These are phyloP conservation scores for Trissolcus basalis DNA, from an alignment of 1,140 invertebrate genomes.

Conservation along the genomic window DNA sequence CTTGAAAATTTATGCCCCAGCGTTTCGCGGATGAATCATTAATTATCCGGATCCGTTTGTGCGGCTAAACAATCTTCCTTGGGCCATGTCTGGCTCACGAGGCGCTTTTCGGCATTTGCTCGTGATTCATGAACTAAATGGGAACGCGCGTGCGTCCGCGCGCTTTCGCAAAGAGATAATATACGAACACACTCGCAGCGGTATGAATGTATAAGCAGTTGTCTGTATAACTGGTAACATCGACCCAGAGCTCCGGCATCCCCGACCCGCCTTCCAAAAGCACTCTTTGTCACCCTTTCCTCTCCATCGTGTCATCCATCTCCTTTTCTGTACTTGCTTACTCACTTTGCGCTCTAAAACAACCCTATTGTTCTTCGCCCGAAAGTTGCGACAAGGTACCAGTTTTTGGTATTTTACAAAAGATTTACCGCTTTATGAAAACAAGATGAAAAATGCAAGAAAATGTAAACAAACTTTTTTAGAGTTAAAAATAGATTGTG, in stretches of 20 bases:
- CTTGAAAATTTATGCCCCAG: too few relatives aligned
- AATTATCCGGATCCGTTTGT: conserved; percentile 1
- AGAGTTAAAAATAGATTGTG: too few relatives aligned
- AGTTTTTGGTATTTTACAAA: conserved; percentile 33
- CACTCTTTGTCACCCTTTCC: conserved; percentile 39
- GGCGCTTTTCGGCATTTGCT: conserved; percentile 23
- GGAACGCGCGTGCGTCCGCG: conserved; percentile 42
- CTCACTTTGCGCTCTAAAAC: conserved; percentile 21
- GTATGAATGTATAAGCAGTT: conserved; percentile 51
- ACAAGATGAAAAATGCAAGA: conserved; percentile 6
- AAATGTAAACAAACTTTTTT: too few relatives aligned
- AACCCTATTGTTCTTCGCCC: conserved; percentile 36
- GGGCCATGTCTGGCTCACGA: conserved; percentile 1
- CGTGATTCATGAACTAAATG: conserved; percentile 19
- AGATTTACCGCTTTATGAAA: conserved; percentile 16
- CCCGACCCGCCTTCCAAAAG: conserved; percentile 15
- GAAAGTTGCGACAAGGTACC: conserved; percentile 14
- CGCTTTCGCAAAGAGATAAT: conserved; percentile 42
- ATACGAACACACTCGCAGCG: conserved; percentile 30
- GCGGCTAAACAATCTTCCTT: conserved; percentile 32
- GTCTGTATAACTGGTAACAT: conserved; percentile 51
- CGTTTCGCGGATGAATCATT: too few relatives aligned
- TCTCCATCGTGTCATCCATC: not conserved
- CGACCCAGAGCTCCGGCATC: conserved; percentile 31
- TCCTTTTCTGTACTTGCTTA: conserved; percentile 4